A percentile compares a stretch with the other conserved stretches of the same genome.
Conservation (phyloP, 2,113 vertebrate species). For the Callorhinus ursinus region DNA sequence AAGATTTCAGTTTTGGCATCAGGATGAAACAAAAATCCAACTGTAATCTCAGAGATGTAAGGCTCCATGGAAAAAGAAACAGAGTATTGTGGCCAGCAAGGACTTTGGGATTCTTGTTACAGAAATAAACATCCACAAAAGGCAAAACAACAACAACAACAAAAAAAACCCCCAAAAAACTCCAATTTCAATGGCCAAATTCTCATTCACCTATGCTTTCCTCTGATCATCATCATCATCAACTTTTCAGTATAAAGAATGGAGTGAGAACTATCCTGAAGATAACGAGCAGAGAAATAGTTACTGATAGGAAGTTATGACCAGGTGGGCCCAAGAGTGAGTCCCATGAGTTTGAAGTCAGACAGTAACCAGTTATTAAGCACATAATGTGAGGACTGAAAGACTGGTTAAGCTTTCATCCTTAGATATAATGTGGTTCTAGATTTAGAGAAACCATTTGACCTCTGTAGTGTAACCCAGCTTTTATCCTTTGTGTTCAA, state of each 20-base stretch:
- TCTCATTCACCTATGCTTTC: not conserved
- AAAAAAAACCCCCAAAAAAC: not conserved
- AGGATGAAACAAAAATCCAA: constrained; percentile 60
- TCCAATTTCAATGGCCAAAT: not conserved
- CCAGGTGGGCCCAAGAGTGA: not conserved
- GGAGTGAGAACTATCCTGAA: not conserved
- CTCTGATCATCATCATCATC: not conserved
- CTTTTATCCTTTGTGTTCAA: not conserved
- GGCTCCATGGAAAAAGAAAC: constrained; percentile 43
- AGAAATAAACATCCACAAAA: not conserved
- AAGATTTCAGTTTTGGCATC: constrained; percentile 61
- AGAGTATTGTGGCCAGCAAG: not conserved
- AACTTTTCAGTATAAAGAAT: not conserved
- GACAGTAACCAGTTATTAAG: not conserved
- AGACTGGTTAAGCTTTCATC: not conserved
- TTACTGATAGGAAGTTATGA: not conserved
- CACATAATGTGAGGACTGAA: not conserved
- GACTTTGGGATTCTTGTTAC: constrained; percentile 23
- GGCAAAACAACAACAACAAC: too few relatives aligned
- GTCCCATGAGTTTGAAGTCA: not conserved
- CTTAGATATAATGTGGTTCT: not conserved
- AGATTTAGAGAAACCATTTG: not conserved
- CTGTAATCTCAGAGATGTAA: constrained; percentile 34
- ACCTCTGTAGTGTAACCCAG: not conserved
- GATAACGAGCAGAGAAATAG: not conserved